Evolutionary conservation across 35 echinoderm and acorn worm species (phyloP).

Genomic region (Strongylocentrotus purpuratus): DNA sequence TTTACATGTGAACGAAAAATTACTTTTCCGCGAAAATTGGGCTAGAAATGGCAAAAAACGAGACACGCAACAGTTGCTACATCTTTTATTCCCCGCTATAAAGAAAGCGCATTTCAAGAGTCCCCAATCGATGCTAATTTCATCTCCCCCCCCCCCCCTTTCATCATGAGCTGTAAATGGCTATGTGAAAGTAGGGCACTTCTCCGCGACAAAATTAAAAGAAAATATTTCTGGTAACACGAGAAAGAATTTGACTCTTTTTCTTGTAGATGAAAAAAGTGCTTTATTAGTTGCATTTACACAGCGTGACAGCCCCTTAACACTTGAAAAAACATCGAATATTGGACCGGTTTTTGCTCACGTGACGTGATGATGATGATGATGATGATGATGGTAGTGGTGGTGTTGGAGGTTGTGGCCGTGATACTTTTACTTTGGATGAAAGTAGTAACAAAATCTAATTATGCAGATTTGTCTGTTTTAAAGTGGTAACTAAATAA

Average conservation of each 20-base stretch:
- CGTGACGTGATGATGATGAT: too few relatives aligned
- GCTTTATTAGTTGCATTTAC: not conserved
- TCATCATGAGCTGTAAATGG: not conserved
- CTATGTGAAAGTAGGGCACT: not conserved
- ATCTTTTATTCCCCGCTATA: not conserved
- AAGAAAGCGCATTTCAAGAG: not conserved
- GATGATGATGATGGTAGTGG: too few relatives aligned
- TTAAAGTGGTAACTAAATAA: too few relatives aligned
- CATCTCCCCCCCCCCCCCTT: too few relatives aligned
- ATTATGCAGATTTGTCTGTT: too few relatives aligned
- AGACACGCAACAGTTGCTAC: not conserved
- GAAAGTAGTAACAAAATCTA: too few relatives aligned
- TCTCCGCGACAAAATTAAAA: not conserved
- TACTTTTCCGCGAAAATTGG: not conserved
- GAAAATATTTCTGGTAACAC: not conserved
- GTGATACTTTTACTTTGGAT: too few relatives aligned
- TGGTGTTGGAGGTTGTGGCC: too few relatives aligned
- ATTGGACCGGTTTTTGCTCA: too few relatives aligned
- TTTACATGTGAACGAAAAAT: not conserved
- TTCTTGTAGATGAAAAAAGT: not conserved
- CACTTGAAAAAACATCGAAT: too few relatives aligned
- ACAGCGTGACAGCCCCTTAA: too few relatives aligned
- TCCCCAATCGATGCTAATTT: not conserved
- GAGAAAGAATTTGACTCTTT: not conserved
- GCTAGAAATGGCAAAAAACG: not conserved